phyloP scores from a whole-genome alignment of 2,113 vertebrate genomes.

The Clarias batrachus region DNA sequence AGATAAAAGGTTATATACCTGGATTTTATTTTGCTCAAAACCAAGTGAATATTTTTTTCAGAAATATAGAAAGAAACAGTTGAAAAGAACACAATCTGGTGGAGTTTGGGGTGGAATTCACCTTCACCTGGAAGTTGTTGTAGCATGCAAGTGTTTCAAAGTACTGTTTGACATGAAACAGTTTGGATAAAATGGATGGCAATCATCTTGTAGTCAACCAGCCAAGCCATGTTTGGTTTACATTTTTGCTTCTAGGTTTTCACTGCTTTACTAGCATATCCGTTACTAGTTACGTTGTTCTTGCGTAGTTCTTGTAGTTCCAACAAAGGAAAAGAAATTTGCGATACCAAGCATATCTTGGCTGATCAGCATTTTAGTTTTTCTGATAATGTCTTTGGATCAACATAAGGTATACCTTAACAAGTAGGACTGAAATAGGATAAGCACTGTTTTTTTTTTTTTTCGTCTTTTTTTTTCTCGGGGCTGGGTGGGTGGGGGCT shows the following conservation, averaged over 20 bases:
- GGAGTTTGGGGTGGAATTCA: conserved; percentile 21
- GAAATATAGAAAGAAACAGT: background rate
- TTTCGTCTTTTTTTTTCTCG: background rate
- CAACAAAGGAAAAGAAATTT: background rate
- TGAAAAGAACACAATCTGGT: background rate
- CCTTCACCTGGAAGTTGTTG: conserved; percentile 1
- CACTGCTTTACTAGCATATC: background rate
- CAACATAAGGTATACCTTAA: conserved; percentile 56
- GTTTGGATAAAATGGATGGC: background rate
- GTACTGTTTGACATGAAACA: conserved; percentile 33
- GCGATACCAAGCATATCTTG: conserved; percentile 16
- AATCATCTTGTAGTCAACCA: background rate
- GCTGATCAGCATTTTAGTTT: conserved; percentile 15
- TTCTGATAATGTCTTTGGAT: conserved; percentile 41
- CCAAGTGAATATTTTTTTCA: background rate
- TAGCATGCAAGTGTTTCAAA: conserved; percentile 60
- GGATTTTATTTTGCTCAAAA: background rate
- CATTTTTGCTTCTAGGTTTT: background rate
- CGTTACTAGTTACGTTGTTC: background rate
- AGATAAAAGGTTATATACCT: background rate
- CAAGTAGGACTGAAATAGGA: background rate
- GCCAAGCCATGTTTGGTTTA: conserved; percentile 9
- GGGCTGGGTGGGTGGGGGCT: too few species aligned
- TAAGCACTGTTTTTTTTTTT: background rate
- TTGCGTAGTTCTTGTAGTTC: background rate